Evolutionary conservation across 2,797 vertebrate genomes (phyloP), one percentile per base, ranked within the genome.

Genomic region (Periparus ater): DNA sequence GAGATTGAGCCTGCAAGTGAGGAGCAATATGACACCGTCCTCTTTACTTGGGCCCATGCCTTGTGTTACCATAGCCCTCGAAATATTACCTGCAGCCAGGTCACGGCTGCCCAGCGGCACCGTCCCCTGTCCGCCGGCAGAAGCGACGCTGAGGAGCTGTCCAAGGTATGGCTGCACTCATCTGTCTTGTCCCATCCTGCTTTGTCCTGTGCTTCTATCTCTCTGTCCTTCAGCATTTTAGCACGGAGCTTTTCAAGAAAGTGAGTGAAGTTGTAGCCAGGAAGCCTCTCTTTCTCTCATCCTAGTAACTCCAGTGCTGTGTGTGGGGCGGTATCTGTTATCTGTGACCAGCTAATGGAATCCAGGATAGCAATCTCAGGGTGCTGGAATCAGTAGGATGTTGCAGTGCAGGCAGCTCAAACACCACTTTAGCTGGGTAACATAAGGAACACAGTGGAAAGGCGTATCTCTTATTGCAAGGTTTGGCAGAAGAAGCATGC

Each of bases 101-200:
- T 77, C 71, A 21, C 65, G 1, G 8, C 70, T 77, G 26, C 71
- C 62, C 40, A 17, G 2, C 76, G 91, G 71, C 95, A 44, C 40
- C 1, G 0, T 73, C 84, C 95, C 44, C 6, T 54, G 81, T 75
- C 62, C 62, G 36, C 57, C 4, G 29, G 76, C 79, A 80, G 86
- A 51, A 92, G 88, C 11, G 78, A 20, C 16, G 21, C 95, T 70
- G 88, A 74, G 96, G 94, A 94, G 83, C 96, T 79, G 94, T 87
- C 47, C 70, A 95, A 97, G 98, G 98, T 98, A 97, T n/a, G 97
- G 11, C n/a, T 32, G 7, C 0, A 0, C 44, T 55, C 14, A 1
- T 19, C 45, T 48, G 6, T 54, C 45, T 38, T 16, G 25, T 65
- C 70, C 44, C 25, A 3, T 38, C 20, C 34, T 20, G 34, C 72